phyloP scores from a whole-genome alignment of 2,113 vertebrate genomes.

The Uropsilus gracilis region DNA sequence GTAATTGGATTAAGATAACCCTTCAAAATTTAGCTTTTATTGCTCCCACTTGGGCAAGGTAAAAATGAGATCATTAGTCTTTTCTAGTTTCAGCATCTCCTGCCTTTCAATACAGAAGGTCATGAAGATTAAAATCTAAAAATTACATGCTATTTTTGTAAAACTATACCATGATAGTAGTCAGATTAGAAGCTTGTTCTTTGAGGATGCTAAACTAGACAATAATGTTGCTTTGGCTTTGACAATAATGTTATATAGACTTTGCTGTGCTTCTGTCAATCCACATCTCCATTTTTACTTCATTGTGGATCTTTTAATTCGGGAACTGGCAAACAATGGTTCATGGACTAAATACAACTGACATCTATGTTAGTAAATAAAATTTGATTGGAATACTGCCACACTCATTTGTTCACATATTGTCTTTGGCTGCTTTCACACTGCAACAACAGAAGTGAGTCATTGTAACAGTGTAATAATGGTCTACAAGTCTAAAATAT shows the following conservation, averaged over 20 bases:
- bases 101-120: conserved; percentile 7
- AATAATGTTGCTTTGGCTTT: background rate
- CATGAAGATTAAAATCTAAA: background rate
- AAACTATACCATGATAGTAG: background rate
- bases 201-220: background rate
- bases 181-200: background rate
- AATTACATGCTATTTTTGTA: background rate
- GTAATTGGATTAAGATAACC: conserved; percentile 27
- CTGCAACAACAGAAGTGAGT: background rate
- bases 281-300: background rate
- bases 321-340: background rate
- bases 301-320: background rate
- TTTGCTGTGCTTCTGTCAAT: background rate
- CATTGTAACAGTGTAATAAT: background rate
- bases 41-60: background rate
- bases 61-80: conserved; percentile 10
- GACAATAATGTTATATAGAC: background rate
- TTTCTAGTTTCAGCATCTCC: background rate
- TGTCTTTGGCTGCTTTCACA: background rate
- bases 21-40: background rate
- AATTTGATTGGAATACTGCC: background rate
- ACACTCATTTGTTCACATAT: background rate
- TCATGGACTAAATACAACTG: background rate
- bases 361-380: background rate
- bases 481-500: background rate